Evolutionary conservation across 2,797 vertebrate genomes (phyloP), one percentile per base, ranked within the genome.

Genomic region (Helicolenus hilgendorfi): DNA sequence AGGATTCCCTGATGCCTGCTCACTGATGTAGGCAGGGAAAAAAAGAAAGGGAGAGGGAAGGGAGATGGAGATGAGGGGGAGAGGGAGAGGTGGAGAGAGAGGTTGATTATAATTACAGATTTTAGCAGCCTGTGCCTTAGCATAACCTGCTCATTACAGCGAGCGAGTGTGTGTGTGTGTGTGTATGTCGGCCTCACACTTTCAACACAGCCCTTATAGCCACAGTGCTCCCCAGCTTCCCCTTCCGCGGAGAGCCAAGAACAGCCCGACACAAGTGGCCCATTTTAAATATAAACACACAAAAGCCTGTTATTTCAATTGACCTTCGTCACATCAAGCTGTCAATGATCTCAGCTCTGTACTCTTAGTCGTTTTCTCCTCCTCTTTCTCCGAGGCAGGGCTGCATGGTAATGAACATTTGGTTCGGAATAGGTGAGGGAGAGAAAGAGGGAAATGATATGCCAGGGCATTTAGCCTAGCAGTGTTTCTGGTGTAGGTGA

Each of bases 251-350:
- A 88, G 84, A 87, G 90, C 92, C 93, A 84, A 91, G 92, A 95
- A 88, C 92, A 93, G 90, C 93, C 38, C 87, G 83, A 97, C 96
- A 96, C 96, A 97, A 97, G 96, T 92, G 95, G 92, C 95, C 96
- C 96, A 97, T 97, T 98, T 97, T 96, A 96, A 97, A 97, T 97
- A 96, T 92, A 97, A 97, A 97, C 97, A 95, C 96, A 96, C 95
- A 94, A 94, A 97, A 97, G 97, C 97, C 97, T 98, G 97, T 97
- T 98, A 98, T 98, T 97, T 97, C 97, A 98, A 98, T 98, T 98
- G 97, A 97, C 97, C 97, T 97, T 95, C 95, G 94, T 97, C 97
- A 97, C 97, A 97, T 98, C 97, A 97, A 98, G 97, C 96, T 98
- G 97, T 98, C 97, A 98, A 97, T 97, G 97, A 97, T 96, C 97